Base-by-base conservation (phyloP, 2,797 vertebrate genomes). In the Holocentrus rufus region DNA sequence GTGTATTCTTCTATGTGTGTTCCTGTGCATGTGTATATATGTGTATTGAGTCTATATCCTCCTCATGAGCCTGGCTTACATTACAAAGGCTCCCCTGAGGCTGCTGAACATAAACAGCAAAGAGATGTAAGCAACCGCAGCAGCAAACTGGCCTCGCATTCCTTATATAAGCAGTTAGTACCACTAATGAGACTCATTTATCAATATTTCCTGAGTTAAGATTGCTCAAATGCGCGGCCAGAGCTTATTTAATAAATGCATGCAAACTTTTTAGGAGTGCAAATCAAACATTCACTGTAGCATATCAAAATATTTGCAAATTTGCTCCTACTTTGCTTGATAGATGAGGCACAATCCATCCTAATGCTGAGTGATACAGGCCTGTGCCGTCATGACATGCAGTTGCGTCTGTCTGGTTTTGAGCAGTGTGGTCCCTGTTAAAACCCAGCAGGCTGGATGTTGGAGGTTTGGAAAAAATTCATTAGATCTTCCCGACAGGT, bases 301-400 rank as follows among this genome's bases (percentile, higher is more conserved):
- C 20, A 7, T 20, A 20, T 50, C 4, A 50, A 50, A 17, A 47
- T 47, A 14, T n/a, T 47, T n/a, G 18, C 46, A 47, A 17, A 17
- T 47, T 47, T 47, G 15, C 46, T 17, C 46, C 15, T 47, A 47
- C 17, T 6, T 47, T 18, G 17, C 8, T 46, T 64, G 47, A 79
- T 50, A 58, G 58, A 77, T 81, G 62, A 75, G 72, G 71, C 50
- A 30, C 44, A 17, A 46, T 46, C 44, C 44, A 15, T 46, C 44
- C 44, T 46, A 46, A 46, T 17, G 44, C 44, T 74, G 65, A 86
- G 65, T 23, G 88, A 76, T 75, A 55, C 70, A 10, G 69, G 68
- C 49, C 67, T 5, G 76, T 55, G 62, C 65, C 58, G 39, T 52
- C 42, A 5, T n/a, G 63, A 69, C 64, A 5, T 36, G 39, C 11